phyloP scores from a whole-genome alignment of 2,113 vertebrate genomes.

The Naja naja region DNA sequence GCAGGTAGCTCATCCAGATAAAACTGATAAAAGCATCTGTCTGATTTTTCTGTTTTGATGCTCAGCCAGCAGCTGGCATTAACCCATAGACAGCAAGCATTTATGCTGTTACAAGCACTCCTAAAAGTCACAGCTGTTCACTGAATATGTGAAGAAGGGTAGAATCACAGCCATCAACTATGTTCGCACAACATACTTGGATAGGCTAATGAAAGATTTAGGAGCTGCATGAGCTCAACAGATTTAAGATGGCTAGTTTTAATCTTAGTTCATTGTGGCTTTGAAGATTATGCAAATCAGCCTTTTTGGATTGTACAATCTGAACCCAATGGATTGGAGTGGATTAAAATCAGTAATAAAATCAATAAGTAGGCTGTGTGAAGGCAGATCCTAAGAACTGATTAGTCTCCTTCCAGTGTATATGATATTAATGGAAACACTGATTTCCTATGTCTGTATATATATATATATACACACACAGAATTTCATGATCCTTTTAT shows the following conservation, averaged over 20 bases:
- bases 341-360: neutral
- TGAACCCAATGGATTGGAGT: neutral
- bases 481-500: neutral
- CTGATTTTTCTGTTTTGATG: neutral
- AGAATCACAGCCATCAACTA: neutral
- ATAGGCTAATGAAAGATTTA: neutral
- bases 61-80: neutral
- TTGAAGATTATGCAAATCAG: neutral
- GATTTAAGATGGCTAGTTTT: neutral
- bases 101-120: no score
- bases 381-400: neutral
- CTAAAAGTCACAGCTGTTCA: neutral
- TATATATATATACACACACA: neutral
- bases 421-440: no score
- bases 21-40: conserved; percentile 29
- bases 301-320: neutral
- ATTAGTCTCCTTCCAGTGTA: neutral
- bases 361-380: neutral
- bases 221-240: neutral
- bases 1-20: conserved; percentile 44
- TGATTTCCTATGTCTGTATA: no score
- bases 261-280: neutral
- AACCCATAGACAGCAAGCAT: neutral
- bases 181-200: neutral
- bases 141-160: neutral